Base-by-base conservation (phyloP, 2,888 invertebrate genomes). In the Agrochola lychnidis region DNA sequence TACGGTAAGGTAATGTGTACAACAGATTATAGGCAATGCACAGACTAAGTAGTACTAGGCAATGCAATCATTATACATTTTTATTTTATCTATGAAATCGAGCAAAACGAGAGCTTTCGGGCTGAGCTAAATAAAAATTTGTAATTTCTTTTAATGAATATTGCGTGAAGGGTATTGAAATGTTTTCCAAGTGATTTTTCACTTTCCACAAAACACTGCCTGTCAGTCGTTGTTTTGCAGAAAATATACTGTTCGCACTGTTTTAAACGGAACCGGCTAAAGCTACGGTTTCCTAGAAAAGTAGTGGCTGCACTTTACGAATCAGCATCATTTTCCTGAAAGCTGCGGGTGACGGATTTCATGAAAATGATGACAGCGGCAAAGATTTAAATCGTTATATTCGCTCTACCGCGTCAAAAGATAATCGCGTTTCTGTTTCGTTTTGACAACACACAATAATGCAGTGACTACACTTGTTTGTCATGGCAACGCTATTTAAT, bases 1-100 rank as follows among this genome's bases (percentile, higher is more conserved):
- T 87, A 89, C 88, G 81, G 84, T 78, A 59, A 59, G 59, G 30
- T 59, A 84, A 79, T 80, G 81, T 84, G 79, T 75, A 78, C 73
- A 76, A 87, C 79, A 87, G 83, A 80, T 63, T 64, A 82, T 25
- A 75, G 1, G 25, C 40, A 66, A 82, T 14, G 64, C 68, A 69
- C n/a, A n/a, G n/a, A n/a, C n/a, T n/a, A n/a, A n/a, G n/a, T n/a
- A n/a, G n/a, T n/a, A n/a, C n/a, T 25, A 75, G 1, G 25, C 40
- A 66, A 82, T 14, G 64, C 68, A 69, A 84, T 77, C 48, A 70
- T 75, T 76, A 74, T 45, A 62, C 10, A 40, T 48, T 73, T 51
- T 53, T 22, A 36, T 81, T 9, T 64, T 61, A n/a, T 66, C 81
- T 78, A 81, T 66, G 81, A 45, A 57, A 76, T 40, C 22, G 7